Base-by-base conservation (phyloP, 2,888 invertebrate genomes). In the Schizotus pectinicornis region DNA sequence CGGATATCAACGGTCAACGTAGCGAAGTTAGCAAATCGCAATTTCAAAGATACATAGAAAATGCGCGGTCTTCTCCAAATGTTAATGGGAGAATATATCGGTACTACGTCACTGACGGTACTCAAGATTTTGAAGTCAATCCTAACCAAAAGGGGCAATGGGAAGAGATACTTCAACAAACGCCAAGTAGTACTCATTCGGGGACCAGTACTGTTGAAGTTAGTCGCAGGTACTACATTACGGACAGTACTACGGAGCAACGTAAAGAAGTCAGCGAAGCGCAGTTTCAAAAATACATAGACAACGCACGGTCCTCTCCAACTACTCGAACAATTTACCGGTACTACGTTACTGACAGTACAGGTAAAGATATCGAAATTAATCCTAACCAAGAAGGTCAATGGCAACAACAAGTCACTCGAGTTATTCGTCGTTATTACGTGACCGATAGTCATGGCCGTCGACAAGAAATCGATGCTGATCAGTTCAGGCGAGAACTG, bases 381-480 rank as follows among this genome's bases (percentile, higher is more conserved):
- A 43, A 43, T 43, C 43, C 43, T 32, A 43, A 32, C 12, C 22
- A 9, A 2, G 31, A 3, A 43, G 33, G 31, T 9, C 13, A 32
- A 31, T 31, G 30, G 30, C 22, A 22, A 22, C 22, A 22, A 22
- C 22, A 22, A 22, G 2, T 22, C n/a, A 31, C 6, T 43, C 12
- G 6, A 6, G 12, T 31, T 7, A 12, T 33, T 9, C 7, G 12
- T 9, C 31, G 33, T 12, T 43, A 32, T 9, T 43, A 31, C 13
- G 32, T 43, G 12, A 11, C 13, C 7, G 43, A 43, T 43, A 43
- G 32, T 43, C 12, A 9, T 32, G 43, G 43, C 5, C 12, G 1
- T 3, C 43, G 43, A 8, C 43, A 33, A 32, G 43, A 43, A 32
- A n/a, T 43, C 22, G 30, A 43, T 32, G 43, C 43, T 32, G 13